phyloP scores from a whole-genome alignment of 2,113 vertebrate genomes.

The Tetrao urogallus region DNA sequence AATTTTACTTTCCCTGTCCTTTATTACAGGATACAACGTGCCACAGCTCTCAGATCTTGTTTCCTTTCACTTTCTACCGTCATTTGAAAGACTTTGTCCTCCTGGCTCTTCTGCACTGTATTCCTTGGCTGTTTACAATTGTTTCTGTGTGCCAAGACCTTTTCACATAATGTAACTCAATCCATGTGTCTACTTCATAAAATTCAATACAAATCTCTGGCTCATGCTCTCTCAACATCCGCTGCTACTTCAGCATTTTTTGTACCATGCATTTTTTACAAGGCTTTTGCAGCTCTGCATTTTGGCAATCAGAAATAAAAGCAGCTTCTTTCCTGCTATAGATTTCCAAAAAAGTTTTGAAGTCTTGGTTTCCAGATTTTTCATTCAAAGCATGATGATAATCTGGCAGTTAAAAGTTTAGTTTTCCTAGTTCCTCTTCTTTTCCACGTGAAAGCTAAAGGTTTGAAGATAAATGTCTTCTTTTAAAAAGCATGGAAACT shows the following conservation, averaged over 20 bases:
- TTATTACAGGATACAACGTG: constrained; percentile 1
- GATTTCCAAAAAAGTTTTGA: neutral
- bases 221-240: neutral
- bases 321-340: neutral
- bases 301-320: neutral
- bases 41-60: neutral
- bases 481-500: neutral
- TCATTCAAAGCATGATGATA: neutral
- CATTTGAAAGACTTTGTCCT: neutral
- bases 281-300: neutral
- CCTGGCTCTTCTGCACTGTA: neutral
- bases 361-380: neutral
- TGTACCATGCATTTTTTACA: neutral
- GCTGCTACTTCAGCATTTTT: neutral
- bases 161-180: constrained; percentile 17
- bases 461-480: neutral
- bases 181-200: neutral
- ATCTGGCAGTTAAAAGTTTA: neutral
- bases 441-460: neutral
- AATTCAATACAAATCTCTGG: neutral
- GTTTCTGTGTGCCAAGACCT: neutral
- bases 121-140: constrained; percentile 22
- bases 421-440: neutral
- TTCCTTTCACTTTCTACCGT: constrained; percentile 19
- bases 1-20: neutral